Base-by-base conservation (phyloP, 2,888 invertebrate genomes). In the Drosophila mulleri region DNA sequence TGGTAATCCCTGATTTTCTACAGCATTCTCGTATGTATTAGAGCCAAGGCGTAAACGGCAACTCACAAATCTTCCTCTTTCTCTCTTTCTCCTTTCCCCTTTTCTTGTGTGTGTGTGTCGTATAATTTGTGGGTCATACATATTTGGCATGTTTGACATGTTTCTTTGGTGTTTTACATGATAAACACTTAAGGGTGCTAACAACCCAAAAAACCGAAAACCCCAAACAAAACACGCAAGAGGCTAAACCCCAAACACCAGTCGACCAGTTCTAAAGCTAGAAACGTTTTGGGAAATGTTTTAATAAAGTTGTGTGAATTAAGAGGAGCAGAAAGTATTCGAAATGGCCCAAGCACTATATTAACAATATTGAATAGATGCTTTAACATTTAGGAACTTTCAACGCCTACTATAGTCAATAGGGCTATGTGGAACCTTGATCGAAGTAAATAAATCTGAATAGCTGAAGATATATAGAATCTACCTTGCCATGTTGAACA, bases 71-170 rank as follows among this genome's bases (percentile, higher is more conserved):
- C 16, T 18, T 5, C 35, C 32, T 42, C n/a, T 50, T 14, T 41
- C 26, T 26, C 29, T 29, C 7, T 18, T 47, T 23, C 8, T 47
- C 32, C 8, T 44, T 9, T 35, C 23, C 42, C n/a, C 11, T 1
- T 48, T 23, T 54, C 23, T 45, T 64, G 53, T 39, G 45, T 54
- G 45, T 56, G 45, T 64, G 53, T 39, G 45, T 54, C 76, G 89
- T 78, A 87, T 87, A 89, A 90, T 89, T 89, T 88, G 87, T 88
- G 79, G 88, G 90, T 88, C 88, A 85, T 79, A 76, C 88, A 89
- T 90, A 85, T 83, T 85, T 87, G 78, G 81, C 74, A 90, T 90
- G 90, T 90, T 88, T 87, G 83, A 83, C 89, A 89, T 89, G 86
- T 83, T 84, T 88, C 76, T 81, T 89, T 79, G 78, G 72, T 84